Conservation (phyloP, 2,113 vertebrate genomes). For the Charadrius vociferus region DNA sequence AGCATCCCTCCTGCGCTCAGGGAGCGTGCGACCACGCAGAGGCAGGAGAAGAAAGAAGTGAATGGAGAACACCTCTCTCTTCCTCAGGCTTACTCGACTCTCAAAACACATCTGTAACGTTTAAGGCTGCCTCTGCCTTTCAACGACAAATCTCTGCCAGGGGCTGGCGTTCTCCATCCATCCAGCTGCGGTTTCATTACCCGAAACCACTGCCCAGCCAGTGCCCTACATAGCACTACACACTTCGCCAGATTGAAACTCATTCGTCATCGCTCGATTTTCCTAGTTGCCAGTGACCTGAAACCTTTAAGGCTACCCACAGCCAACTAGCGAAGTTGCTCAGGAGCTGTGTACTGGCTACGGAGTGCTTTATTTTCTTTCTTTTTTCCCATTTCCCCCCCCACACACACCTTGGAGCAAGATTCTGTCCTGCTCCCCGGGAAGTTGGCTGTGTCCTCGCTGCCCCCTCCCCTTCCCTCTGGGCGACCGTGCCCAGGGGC, state of each 20-base stretch:
- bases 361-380: background rate
- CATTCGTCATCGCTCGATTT: background rate
- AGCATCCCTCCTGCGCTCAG: background rate
- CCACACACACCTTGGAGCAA: background rate
- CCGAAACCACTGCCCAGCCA: background rate
- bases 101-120: background rate
- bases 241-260: conserved; percentile 1
- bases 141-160: conserved; percentile 2
- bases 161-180: background rate
- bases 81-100: background rate
- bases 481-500: background rate
- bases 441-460: background rate
- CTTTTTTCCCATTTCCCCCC: background rate
- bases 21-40: background rate
- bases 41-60: background rate
- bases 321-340: background rate
- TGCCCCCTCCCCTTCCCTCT: background rate
- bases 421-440: background rate
- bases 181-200: conserved; percentile 38
- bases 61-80: background rate
- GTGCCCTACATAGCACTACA: background rate
- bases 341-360: background rate
- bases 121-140: conserved; percentile 12
- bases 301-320: background rate
- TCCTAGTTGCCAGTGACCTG: background rate